These are phyloP conservation scores for Prionailurus bengalensis DNA, from an alignment of 2,113 vertebrate species.

Conservation along the genomic window DNA sequence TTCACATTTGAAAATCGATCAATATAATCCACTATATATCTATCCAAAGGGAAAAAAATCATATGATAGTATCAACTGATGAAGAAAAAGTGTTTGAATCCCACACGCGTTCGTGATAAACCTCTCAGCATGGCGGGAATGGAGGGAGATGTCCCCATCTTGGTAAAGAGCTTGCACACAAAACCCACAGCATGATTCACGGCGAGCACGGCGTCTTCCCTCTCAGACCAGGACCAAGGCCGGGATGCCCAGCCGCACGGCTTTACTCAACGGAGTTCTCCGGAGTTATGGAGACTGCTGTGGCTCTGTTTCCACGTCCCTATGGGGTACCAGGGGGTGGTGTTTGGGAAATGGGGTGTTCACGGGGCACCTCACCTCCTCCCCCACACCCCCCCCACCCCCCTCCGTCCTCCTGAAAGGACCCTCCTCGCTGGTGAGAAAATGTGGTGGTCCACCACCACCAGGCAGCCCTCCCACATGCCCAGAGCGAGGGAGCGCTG, in stretches of 20 bases:
- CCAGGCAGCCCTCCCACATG: background rate
- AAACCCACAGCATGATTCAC: rapidly evolving
- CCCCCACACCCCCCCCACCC: background rate
- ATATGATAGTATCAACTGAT: too few species aligned
- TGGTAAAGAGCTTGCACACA: background rate
- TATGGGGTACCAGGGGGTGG: too few species aligned
- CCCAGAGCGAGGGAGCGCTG: background rate
- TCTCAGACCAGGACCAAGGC: background rate
- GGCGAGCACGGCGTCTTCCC: rapidly evolving
- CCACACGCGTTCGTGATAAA: background rate
- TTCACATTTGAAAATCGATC: background rate
- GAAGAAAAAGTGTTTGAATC: background rate
- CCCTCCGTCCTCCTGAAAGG: background rate
- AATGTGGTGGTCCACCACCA: background rate
- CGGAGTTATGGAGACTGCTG: background rate
- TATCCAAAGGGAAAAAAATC: background rate
- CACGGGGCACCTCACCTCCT: background rate
- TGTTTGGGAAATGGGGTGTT: background rate
- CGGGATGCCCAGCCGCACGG: background rate
- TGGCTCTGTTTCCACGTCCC: background rate
- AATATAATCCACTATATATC: background rate
- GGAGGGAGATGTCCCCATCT: background rate
- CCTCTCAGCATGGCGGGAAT: background rate
- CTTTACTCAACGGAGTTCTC: background rate
- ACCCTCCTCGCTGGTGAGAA: background rate